Conservation (phyloP, 1,140 invertebrate species). For the Pseudomyrmex gracilis region DNA sequence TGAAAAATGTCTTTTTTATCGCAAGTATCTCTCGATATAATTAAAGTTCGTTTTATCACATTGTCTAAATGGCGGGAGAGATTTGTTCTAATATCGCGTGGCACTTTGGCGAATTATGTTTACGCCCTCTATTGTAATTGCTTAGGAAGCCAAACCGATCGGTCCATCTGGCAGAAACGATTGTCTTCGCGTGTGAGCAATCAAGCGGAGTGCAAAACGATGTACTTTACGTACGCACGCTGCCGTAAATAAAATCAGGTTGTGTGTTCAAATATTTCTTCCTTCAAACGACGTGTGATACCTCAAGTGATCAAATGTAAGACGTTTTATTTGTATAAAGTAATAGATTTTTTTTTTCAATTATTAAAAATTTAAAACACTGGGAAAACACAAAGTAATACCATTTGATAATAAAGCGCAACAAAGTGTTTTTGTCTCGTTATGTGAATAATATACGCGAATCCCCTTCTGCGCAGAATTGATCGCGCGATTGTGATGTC, state of each 20-base stretch:
- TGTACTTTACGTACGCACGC: conserved; percentile 66
- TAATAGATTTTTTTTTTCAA: neutral
- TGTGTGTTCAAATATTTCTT: conserved; percentile 24
- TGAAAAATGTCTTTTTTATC: neutral
- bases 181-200: conserved; percentile 77
- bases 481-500: conserved; percentile 22
- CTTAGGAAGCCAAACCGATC: conserved; percentile 61
- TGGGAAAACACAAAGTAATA: no score
- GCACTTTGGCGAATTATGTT: neutral
- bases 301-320: conserved; percentile 24
- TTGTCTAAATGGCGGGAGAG: no score
- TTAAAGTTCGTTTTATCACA: neutral
- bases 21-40: neutral
- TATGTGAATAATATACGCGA: conserved; percentile 17
- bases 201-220: conserved; percentile 77
- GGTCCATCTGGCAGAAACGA: conserved; percentile 67
- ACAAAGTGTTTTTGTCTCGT: no score
- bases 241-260: conserved; percentile 61
- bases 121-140: conserved; percentile 1
- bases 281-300: neutral
- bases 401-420: neutral
- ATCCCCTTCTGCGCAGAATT: conserved; percentile 27
- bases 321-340: neutral
- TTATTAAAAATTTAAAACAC: conserved; percentile 1
- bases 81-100: neutral